Conservation (phyloP, 2,797 vertebrate genomes). For the Falco novaeseelandiae region DNA sequence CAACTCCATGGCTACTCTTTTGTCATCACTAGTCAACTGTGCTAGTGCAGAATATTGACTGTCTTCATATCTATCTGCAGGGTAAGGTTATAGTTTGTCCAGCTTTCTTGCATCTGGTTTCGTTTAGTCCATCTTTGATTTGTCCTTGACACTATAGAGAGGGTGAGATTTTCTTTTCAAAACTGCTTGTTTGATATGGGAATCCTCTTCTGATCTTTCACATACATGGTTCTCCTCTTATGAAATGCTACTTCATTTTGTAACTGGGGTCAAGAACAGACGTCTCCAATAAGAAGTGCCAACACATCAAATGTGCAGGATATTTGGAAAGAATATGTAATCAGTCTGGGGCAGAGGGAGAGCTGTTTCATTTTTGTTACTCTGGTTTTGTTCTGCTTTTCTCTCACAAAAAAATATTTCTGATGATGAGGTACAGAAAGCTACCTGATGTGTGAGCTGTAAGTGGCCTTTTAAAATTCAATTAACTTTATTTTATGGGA, state of each 20-base stretch:
- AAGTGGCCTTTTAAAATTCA: slow-evolving; percentile 72
- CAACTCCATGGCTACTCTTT: neutral
- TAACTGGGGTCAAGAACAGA: neutral
- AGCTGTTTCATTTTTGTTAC: neutral
- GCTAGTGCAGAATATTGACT: neutral
- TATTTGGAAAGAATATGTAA: neutral
- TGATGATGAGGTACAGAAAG: slow-evolving; percentile 54
- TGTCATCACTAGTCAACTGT: neutral
- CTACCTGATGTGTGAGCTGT: slow-evolving; percentile 57
- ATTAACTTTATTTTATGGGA: slow-evolving; percentile 72
- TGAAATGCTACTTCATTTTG: neutral
- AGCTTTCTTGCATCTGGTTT: neutral
- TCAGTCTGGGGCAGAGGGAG: neutral
- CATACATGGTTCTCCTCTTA: neutral
- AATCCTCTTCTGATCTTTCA: neutral
- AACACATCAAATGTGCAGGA: accelerated
- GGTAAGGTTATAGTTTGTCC: neutral
- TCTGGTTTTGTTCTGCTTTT: neutral
- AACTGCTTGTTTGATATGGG: neutral
- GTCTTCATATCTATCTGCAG: neutral
- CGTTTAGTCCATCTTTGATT: neutral
- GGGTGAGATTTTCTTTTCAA: neutral
- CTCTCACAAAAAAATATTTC: neutral
- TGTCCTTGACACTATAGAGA: neutral
- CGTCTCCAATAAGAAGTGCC: neutral